Evolutionary conservation across 2,888 invertebrate genomes (phyloP), one percentile per base, ranked within the genome.

Genomic region (Polydrusus pterygomalis): DNA sequence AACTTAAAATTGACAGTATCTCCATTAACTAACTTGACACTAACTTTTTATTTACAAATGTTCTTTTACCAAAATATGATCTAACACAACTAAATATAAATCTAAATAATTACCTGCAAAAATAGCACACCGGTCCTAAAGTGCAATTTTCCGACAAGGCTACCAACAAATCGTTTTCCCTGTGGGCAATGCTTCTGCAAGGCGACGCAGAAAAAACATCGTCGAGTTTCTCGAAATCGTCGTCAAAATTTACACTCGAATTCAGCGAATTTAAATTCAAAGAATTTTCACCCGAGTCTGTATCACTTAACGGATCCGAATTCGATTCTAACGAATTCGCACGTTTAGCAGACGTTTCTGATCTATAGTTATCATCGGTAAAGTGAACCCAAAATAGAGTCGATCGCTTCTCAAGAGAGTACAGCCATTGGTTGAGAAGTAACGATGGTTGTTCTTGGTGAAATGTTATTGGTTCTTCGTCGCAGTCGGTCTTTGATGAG

Each of bases 141-240:
- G 86, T 84, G 78, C 88, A 88, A 81, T 88, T 87, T 81, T 87
- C 87, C 63, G 85, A 84, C 70, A 88, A 81, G 62, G 88, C 88
- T 62, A 86, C 82, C 69, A 88, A 82, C 65, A 88, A 82, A 80
- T 88, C 87, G 8, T 87, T 84, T 78, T 88, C 88, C 72, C 87
- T 79, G 78, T 88, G 88, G 20, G 88, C 88, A 43, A 88, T 88
- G 73, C 88, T 88, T 77, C 84, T 85, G 77, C 88, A 88, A 20
- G 85, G 81, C 15, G 82, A 79, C n/a, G 63, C 49, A 11, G 79
- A 47, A 64, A 81, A 81, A 18, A 81, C 78, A 67, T 81, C 80
- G 25, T 77, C 70, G 15, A 77, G 40, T 54, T 70, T 64, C 13
- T 73, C 69, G 18, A 76, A 75, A 40, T 77, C 78, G 20, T 80